Percentiles rank a stretch among this genome's conserved stretches.
phyloP scores from a whole-genome alignment of 2,113 vertebrate species.

The Pontoporia blainvillei region DNA sequence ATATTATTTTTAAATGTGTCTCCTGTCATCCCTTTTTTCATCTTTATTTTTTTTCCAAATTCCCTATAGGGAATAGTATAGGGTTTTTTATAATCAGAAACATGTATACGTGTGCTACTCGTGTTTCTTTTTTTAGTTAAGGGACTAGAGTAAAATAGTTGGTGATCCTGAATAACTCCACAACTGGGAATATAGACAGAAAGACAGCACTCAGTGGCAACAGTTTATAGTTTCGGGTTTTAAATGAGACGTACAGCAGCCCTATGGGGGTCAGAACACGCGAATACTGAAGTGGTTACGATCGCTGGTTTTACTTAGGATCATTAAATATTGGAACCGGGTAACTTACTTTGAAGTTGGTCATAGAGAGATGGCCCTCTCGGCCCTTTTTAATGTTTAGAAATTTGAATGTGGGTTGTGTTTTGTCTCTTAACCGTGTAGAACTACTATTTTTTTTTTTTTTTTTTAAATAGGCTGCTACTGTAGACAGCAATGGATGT shows the following conservation, averaged over 20 bases:
- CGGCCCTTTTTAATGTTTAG: not conserved
- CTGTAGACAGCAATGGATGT: not conserved
- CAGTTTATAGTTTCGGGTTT: not conserved
- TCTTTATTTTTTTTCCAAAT: not conserved
- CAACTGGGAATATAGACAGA: not conserved
- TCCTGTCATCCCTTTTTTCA: not conserved
- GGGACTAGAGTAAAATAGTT: not conserved
- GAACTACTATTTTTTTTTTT: not conserved
- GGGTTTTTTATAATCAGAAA: not conserved
- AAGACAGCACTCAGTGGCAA: not conserved
- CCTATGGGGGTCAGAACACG: not conserved
- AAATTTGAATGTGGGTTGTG: not conserved
- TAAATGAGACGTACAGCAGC: not conserved
- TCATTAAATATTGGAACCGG: not conserved
- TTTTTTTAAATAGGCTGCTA: not conserved
- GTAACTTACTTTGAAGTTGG: constrained; percentile 10
- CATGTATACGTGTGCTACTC: not conserved
- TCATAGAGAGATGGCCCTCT: not conserved
- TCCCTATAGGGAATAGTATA: not conserved
- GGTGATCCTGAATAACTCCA: not conserved
- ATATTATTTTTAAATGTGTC: not conserved
- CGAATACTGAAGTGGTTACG: not conserved
- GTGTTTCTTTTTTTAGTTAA: not conserved
- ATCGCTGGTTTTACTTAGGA: not conserved
- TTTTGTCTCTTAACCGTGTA: not conserved